phyloP scores from a whole-genome alignment of 2,888 invertebrate species.

The Conomelus anceps region DNA sequence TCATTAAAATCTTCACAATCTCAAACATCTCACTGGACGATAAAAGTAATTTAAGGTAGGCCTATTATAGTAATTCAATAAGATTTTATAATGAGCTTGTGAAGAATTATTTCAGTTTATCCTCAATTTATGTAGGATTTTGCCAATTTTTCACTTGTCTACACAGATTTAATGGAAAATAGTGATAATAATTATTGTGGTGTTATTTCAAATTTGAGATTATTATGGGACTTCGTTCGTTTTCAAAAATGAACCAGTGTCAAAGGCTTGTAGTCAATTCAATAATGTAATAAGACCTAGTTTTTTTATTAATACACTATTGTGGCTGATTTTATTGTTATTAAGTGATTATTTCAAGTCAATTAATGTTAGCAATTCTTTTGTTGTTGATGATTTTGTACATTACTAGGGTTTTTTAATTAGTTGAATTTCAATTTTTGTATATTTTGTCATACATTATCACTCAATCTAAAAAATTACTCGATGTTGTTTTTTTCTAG shows the following conservation, averaged over 20 bases:
- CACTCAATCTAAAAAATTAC: neutral
- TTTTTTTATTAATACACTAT: neutral
- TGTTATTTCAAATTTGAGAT: neutral
- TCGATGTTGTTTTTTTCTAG: neutral
- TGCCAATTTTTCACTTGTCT: neutral
- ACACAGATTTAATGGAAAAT: too few relatives aligned
- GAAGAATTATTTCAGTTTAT: neutral
- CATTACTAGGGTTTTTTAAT: neutral
- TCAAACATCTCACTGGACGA: neutral
- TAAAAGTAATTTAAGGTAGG: neutral
- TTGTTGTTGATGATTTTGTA: neutral
- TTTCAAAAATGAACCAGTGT: neutral
- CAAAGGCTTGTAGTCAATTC: neutral
- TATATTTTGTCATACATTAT: neutral
- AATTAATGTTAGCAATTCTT: neutral
- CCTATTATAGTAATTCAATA: neutral
- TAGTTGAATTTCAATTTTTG: neutral
- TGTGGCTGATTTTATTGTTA: neutral
- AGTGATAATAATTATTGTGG: neutral
- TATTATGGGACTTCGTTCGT: neutral
- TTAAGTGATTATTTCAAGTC: neutral
- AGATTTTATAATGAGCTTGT: neutral
- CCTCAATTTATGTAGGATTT: neutral
- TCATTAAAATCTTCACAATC: neutral
- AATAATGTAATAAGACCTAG: neutral